Evolutionary conservation across 2,113 vertebrate genomes (phyloP).

Genomic region (Phodopus roborovskii): DNA sequence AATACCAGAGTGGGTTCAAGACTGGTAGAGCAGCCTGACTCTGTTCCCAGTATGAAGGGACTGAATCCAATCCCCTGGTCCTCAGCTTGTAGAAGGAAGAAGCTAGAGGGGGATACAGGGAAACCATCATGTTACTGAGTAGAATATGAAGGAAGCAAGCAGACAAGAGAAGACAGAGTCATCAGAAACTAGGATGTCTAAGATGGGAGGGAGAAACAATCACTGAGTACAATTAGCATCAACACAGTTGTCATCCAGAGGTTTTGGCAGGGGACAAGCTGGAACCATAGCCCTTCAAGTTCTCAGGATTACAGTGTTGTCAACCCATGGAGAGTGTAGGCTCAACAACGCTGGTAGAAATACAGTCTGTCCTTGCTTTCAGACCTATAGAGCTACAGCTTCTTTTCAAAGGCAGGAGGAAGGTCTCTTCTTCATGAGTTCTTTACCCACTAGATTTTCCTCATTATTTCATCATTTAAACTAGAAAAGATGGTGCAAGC

Average conservation of each 20-base stretch:
- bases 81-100: too few species aligned
- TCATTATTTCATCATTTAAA: slow-evolving; percentile 11
- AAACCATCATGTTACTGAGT: too few species aligned
- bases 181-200: neutral
- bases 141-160: too few species aligned
- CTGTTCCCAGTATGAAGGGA: too few species aligned
- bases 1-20: too few species aligned
- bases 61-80: too few species aligned
- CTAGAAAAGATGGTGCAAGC: slow-evolving; percentile 54
- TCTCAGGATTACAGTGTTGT: neutral
- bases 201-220: neutral
- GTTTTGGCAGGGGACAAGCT: neutral
- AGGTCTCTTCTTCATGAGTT: neutral
- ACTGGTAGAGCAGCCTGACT: too few species aligned
- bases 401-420: neutral
- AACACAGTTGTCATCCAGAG: neutral
- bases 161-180: too few species aligned
- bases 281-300: neutral
- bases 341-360: neutral
- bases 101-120: too few species aligned
- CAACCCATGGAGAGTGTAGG: neutral
- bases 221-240: neutral
- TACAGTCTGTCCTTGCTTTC: neutral
- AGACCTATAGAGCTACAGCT: neutral
- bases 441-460: neutral